These are phyloP conservation scores for Orthosia incerta DNA, from an alignment of 2,888 invertebrate genomes.

Conservation along the genomic window DNA sequence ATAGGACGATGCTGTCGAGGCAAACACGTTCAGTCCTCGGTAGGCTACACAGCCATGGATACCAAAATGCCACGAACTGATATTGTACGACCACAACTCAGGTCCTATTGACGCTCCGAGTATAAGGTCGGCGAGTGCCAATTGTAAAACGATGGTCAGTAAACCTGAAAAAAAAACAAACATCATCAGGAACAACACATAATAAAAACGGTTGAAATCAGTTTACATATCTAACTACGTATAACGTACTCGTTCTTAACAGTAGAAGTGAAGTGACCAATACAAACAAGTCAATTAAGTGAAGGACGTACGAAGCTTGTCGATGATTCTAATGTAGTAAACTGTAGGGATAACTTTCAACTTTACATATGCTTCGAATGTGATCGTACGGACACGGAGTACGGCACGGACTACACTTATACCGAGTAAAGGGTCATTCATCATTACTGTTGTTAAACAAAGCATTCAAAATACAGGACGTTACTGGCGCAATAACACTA, in stretches of 20 bases:
- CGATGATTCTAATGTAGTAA: constrained; percentile 16
- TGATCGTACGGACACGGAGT: constrained; percentile 4
- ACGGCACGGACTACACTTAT: background rate
- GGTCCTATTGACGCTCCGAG: constrained; percentile 85
- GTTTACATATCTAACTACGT: background rate
- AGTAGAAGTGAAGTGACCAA: constrained; percentile 7
- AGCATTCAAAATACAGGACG: constrained; percentile 17
- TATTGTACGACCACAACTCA: constrained; percentile 89
- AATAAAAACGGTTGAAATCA: background rate
- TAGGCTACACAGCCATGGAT: constrained; percentile 88
- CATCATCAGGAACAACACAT: background rate
- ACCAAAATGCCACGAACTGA: constrained; percentile 89
- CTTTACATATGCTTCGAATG: background rate
- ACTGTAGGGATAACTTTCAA: constrained; percentile 4
- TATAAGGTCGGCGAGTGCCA: constrained; percentile 88
- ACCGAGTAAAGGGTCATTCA: constrained; percentile 7
- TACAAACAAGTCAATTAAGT: constrained; percentile 38
- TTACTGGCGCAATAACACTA: constrained; percentile 6
- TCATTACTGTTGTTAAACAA: constrained; percentile 7
- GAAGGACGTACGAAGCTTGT: constrained; percentile 1
- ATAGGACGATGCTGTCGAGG: constrained; percentile 90
- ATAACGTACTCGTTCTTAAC: background rate
- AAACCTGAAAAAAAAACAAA: constrained; percentile 85
- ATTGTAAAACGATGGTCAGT: constrained; percentile 88
- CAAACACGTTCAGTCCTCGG: constrained; percentile 90